Conservation (phyloP, 2,797 vertebrate genomes). For the Threskiornis aethiopicus region DNA sequence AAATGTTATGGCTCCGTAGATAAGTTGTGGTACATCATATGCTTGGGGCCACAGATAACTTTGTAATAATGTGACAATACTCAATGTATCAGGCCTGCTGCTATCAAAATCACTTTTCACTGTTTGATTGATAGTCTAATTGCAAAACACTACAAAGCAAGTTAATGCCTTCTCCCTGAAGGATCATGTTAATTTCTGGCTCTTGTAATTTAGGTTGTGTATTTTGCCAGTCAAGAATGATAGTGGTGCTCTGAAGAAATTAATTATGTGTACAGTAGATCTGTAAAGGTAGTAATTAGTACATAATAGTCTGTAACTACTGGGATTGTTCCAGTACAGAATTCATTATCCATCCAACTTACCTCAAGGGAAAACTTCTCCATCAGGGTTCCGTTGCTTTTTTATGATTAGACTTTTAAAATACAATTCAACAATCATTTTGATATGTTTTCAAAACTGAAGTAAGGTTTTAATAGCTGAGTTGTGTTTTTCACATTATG, state of each 20-base stretch:
- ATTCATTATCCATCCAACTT: constrained; percentile 49
- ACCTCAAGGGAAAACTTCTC: background rate
- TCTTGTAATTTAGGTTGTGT: constrained; percentile 61
- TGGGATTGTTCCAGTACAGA: constrained; percentile 49
- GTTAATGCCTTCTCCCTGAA: constrained; percentile 61
- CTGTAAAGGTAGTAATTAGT: constrained; percentile 68
- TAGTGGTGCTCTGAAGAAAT: constrained; percentile 57
- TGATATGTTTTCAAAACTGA: background rate
- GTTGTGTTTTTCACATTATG: background rate
- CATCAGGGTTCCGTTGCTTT: background rate
- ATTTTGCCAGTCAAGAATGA: constrained; percentile 61
- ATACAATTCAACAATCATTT: background rate
- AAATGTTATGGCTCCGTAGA: background rate
- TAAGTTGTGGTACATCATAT: background rate
- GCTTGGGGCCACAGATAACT: background rate
- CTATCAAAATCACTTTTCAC: constrained; percentile 26
- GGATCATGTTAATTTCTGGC: constrained; percentile 49
- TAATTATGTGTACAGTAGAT: constrained; percentile 66
- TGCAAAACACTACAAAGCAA: constrained; percentile 46
- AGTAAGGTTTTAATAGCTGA: background rate
- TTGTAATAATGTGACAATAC: background rate
- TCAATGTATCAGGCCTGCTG: background rate
- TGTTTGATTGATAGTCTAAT: constrained; percentile 51
- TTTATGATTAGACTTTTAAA: constrained; percentile 7
- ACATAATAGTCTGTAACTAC: constrained; percentile 62